Evolutionary conservation across 2,797 vertebrate species (phyloP), one percentile per base, ranked within the genome.

Genomic region (Australoheros facetus): DNA sequence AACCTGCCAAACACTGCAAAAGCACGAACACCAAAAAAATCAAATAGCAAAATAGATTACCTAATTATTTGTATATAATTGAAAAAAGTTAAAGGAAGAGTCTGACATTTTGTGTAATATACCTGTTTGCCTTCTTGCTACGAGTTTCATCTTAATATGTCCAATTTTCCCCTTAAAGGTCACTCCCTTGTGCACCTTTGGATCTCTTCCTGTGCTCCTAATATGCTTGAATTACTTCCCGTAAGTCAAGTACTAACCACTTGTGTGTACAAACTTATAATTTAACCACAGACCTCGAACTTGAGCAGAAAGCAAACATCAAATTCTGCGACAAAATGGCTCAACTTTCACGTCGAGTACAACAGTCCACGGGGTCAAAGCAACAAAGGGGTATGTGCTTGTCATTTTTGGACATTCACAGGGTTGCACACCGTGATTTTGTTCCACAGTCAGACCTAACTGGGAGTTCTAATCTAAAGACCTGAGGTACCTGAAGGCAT

Each of bases 11-110:
- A 73, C 57, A 64, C 70, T 21, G 69, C 71, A 74, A 59, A 37
- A 71, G 70, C 54, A 62, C 54, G 14, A 34, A 69, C 54, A 80
- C 76, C 21, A 45, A 34, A 37, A 37, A 62, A 17, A 71, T 62
- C 77, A 71, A 39, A 64, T 53, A 71, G 81, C 73, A 82, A 51
- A 62, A 62, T 55, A 34, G 56, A 70, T 62, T 72, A 53, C 75
- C 30, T 0, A 3, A 30, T 71, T 58, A 69, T 56, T 23, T 75
- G 48, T 53, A 28, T 66, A 0, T 60, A 45, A n/a, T 45, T 54
- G 26, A 60, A 28, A 66, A 28, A 28, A 66, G 17, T 79, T 54
- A 30, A 14, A 60, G 17, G 34, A 56, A 42, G 14, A 53, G 39
- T 53, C 72, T 26, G n/a, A 78, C 39, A 56, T 64, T 57, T 60